phyloP scores from a whole-genome alignment of 2,888 invertebrate species.

The Macrosoma leucophasiata region DNA sequence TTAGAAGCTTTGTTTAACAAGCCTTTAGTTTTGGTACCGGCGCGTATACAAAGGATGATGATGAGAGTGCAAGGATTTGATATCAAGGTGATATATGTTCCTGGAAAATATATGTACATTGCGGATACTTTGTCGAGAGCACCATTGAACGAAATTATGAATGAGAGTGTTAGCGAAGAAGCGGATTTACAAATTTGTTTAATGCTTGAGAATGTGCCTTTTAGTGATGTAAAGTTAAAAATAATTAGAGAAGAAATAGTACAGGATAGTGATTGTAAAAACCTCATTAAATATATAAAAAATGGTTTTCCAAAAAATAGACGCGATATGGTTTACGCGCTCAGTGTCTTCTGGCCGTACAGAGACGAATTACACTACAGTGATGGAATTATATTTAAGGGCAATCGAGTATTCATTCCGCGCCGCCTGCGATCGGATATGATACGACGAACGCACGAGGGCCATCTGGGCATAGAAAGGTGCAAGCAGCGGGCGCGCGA shows the following conservation, averaged over 20 bases:
- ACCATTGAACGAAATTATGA: slow-evolving; percentile 16
- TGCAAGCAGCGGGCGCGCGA: slow-evolving; percentile 30
- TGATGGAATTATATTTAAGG: slow-evolving; percentile 26
- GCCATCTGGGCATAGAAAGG: slow-evolving; percentile 30
- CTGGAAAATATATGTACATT: slow-evolving; percentile 31
- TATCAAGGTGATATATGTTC: slow-evolving; percentile 23
- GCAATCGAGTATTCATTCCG: slow-evolving; percentile 27
- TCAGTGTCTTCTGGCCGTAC: slow-evolving; percentile 14
- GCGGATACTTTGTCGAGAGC: slow-evolving; percentile 29
- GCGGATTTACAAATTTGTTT: slow-evolving; percentile 19
- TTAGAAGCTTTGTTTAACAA: slow-evolving; percentile 29
- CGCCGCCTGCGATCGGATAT: slow-evolving; percentile 20
- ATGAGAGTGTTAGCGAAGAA: slow-evolving; percentile 14
- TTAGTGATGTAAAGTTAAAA: slow-evolving; percentile 17
- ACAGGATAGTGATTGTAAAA: slow-evolving; percentile 14
- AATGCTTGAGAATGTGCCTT: slow-evolving; percentile 17
- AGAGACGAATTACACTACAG: slow-evolving; percentile 18
- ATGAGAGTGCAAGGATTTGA: slow-evolving; percentile 27
- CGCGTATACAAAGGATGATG: slow-evolving; percentile 29
- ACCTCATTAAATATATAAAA: slow-evolving; percentile 18
- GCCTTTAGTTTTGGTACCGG: slow-evolving; percentile 21
- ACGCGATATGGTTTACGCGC: slow-evolving; percentile 7
- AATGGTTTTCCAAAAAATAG: slow-evolving; percentile 29
- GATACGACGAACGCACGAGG: slow-evolving; percentile 28
- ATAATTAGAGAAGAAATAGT: slow-evolving; percentile 13